Base-by-base conservation (phyloP, 2,797 vertebrate genomes). In the Sciurus vulgaris region DNA sequence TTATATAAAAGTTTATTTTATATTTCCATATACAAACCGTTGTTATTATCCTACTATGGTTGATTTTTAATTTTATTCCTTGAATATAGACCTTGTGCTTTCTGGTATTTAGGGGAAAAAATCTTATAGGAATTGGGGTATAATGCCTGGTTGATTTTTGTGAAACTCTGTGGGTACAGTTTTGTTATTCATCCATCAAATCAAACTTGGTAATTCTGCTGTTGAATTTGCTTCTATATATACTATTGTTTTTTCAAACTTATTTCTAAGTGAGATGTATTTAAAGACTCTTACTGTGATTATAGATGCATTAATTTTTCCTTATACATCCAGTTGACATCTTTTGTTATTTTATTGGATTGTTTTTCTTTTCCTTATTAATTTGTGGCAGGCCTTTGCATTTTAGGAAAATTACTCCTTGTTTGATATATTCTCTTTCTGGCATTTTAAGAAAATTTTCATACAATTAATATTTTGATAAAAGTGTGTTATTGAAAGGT, bases 121-220 rank as follows among this genome's bases (percentile, higher is more conserved):
- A 47, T 67, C 28, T 86, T 47, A 51, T 65, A 88, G 74, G 33
- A 73, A 72, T 28, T 30, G 14, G 28, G 20, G 35, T 67, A 14
- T 26, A 77, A 65, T 61, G 77, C 56, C 47, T 74, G 18, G 65
- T 9, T 76, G 79, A 30, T 15, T 73, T 95, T 38, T 82, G 28
- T 82, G 47, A 83, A 90, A 17, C n/a, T 92, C 35, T 20, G 47
- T 84, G 47, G n/a, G 11, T 67, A 79, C 8, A 70, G 17, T 65
- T 79, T 95, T 78, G 97, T 56, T 72, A 56, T 78, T 82, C 79
- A 74, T 22, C 67, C 95, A 30, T 94, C 85, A 79, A 30, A 74
- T 85, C 67, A 79, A 51, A 73, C 14, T 76, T 81, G 28, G 24
- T 22, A 77, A 73, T 59, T 77, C 47, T 28, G 65, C n/a, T 35